phyloP scores from a whole-genome alignment of 2,888 invertebrate genomes.

The Nebria brevicollis region DNA sequence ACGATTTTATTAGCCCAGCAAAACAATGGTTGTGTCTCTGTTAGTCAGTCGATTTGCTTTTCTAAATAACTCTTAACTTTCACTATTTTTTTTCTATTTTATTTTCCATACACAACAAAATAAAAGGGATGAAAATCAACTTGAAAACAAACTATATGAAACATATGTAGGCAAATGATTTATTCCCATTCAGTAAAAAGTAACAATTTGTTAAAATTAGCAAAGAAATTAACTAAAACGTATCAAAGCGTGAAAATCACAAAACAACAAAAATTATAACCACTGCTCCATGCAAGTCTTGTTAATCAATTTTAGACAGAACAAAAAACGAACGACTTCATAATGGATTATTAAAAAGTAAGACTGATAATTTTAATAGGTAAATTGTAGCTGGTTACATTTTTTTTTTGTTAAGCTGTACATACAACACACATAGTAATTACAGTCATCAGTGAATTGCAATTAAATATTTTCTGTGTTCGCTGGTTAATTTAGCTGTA shows the following conservation, averaged over 20 bases:
- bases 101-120: too few relatives aligned
- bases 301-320: constrained; percentile 1
- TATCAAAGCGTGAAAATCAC: neutral
- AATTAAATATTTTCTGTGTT: constrained; percentile 46
- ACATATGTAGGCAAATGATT: neutral
- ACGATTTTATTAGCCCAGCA: constrained; percentile 34
- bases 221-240: neutral
- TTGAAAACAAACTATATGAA: too few relatives aligned
- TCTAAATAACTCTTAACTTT: neutral
- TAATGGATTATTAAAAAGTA: neutral
- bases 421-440: constrained; percentile 25
- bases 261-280: neutral
- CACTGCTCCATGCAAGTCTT: neutral
- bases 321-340: neutral
- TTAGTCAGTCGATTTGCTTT: neutral
- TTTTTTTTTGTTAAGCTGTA: constrained; percentile 4
- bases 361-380: neutral
- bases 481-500: constrained; percentile 41
- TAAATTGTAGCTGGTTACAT: constrained; percentile 10
- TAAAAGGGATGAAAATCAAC: too few relatives aligned
- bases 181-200: neutral
- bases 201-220: neutral
- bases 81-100: neutral
- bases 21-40: neutral
- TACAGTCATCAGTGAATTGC: constrained; percentile 46